Evolutionary conservation across 1,140 invertebrate genomes (phyloP).

Genomic region (Ceratosolen fusciceps): DNA sequence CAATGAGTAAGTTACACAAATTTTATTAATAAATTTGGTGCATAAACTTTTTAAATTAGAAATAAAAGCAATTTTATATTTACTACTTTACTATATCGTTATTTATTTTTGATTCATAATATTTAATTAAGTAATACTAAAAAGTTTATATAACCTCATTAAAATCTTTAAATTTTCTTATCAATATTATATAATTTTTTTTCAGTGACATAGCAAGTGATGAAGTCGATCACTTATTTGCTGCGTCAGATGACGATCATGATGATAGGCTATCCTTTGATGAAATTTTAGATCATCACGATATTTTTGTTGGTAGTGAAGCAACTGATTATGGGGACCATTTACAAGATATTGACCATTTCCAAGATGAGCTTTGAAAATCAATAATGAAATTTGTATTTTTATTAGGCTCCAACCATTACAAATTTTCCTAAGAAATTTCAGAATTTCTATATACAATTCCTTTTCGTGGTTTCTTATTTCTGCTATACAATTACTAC

Average conservation of each 20-base stretch:
- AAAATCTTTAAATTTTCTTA: background rate
- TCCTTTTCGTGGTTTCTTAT: slow-evolving; percentile 49
- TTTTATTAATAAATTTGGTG: slow-evolving; percentile 36
- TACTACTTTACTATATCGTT: background rate
- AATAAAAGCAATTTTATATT: background rate
- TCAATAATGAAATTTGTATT: slow-evolving; percentile 14
- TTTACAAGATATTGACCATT: slow-evolving; percentile 84
- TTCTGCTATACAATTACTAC: slow-evolving; percentile 49
- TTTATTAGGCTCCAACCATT: slow-evolving; percentile 25
- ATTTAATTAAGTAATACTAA: too few species aligned
- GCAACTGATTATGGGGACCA: slow-evolving; percentile 96
- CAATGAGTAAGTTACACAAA: slow-evolving; percentile 80
- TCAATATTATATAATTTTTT: slow-evolving; percentile 34
- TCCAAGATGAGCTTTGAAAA: slow-evolving; percentile 84
- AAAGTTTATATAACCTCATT: too few species aligned
- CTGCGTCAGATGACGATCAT: slow-evolving; percentile 88
- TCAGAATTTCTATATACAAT: too few species aligned
- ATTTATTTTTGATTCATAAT: background rate
- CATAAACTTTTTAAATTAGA: too few species aligned
- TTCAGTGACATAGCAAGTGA: slow-evolving; percentile 87
- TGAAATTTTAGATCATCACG: slow-evolving; percentile 91
- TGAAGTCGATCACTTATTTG: slow-evolving; percentile 93
- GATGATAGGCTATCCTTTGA: slow-evolving; percentile 86
- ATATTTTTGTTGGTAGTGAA: slow-evolving; percentile 95
- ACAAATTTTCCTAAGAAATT: slow-evolving; percentile 44